These are phyloP conservation scores for Numida meleagris DNA, from an alignment of 2,113 vertebrate genomes.

Conservation along the genomic window DNA sequence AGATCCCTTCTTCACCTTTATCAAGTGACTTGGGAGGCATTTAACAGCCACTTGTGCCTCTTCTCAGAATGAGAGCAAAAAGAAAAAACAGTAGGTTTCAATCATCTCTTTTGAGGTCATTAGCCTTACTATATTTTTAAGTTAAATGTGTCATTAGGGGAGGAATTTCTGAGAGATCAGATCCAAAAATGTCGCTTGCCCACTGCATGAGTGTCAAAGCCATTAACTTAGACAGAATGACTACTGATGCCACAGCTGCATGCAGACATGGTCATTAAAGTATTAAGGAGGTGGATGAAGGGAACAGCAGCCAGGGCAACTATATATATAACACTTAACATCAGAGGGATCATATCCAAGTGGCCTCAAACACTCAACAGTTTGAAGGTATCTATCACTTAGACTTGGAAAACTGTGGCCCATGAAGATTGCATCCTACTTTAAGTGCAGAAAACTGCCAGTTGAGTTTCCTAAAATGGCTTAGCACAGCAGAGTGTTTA, in stretches of 20 bases:
- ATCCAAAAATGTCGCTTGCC: neutral
- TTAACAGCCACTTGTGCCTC: neutral
- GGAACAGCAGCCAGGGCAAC: neutral
- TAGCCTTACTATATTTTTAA: neutral
- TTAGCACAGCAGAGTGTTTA: neutral
- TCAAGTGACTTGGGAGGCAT: neutral
- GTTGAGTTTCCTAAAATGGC: neutral
- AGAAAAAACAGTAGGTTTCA: neutral
- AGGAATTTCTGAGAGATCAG: neutral
- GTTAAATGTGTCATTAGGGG: neutral
- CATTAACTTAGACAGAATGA: neutral
- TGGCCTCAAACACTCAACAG: neutral
- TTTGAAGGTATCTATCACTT: neutral
- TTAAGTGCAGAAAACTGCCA: neutral
- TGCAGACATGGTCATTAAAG: neutral
- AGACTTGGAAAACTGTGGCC: neutral
- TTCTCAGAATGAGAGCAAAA: neutral
- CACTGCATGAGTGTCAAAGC: neutral
- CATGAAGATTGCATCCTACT: neutral
- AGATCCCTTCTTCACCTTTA: neutral
- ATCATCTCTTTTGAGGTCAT: accelerated
- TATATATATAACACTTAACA: neutral
- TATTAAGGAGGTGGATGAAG: neutral
- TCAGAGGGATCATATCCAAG: accelerated
- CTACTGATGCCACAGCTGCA: neutral